Percentiles rank a stretch among this genome's conserved stretches.
These are phyloP conservation scores for Hydrolagus affinis DNA, from an alignment of 2,113 vertebrate genomes.

Conservation along the genomic window DNA sequence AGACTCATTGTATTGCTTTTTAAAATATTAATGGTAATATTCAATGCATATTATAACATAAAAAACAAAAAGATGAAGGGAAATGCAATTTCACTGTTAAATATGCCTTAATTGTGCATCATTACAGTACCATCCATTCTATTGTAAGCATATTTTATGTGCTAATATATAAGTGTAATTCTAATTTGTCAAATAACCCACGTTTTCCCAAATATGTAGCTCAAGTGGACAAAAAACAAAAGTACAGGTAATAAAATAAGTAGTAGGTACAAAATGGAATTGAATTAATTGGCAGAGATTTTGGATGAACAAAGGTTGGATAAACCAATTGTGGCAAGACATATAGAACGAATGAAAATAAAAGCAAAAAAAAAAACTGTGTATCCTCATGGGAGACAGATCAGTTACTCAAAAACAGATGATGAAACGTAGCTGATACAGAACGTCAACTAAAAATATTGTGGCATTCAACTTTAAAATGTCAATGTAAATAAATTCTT, in stretches of 20 bases:
- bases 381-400: slow-evolving; percentile 21
- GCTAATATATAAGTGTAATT: background rate
- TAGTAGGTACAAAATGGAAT: background rate
- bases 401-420: slow-evolving; percentile 21
- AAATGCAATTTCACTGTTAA: slow-evolving; percentile 25
- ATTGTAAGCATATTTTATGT: slow-evolving; percentile 8
- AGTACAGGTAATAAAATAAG: background rate
- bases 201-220: slow-evolving; percentile 10
- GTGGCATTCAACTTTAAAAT: slow-evolving; percentile 29
- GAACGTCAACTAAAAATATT: slow-evolving; percentile 21
- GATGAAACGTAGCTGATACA: slow-evolving; percentile 23
- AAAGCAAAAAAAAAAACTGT: slow-evolving; percentile 15
- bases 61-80: slow-evolving; percentile 28
- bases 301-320: background rate
- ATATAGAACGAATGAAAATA: slow-evolving; percentile 14
- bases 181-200: background rate
- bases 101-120: slow-evolving; percentile 10
- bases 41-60: slow-evolving; percentile 25
- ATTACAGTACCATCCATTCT: background rate
- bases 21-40: slow-evolving; percentile 32
- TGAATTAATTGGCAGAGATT: slow-evolving; percentile 19
- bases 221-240: slow-evolving; percentile 18
- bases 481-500: slow-evolving; percentile 6
- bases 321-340: slow-evolving; percentile 29
- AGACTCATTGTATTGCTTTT: slow-evolving; percentile 11